Base-by-base conservation (phyloP, 2,888 invertebrate genomes). In the Cheilosia variabilis region DNA sequence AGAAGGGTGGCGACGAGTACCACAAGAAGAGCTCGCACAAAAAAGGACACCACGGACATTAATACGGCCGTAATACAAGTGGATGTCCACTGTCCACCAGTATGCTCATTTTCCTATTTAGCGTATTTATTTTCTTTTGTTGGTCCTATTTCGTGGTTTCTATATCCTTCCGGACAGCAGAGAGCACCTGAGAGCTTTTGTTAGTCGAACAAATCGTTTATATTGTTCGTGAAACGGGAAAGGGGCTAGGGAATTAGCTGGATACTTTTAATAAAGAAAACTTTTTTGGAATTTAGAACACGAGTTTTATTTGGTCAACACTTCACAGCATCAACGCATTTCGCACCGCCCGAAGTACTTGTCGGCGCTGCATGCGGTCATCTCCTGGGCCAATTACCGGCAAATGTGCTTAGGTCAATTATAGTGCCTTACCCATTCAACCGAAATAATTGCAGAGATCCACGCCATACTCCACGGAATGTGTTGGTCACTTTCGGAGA, bases 1-100 rank as follows among this genome's bases (percentile, higher is more conserved):
- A 97, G 93, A 97, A 97, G 91, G 96, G 96, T 13, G 96, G 95
- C 55, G 95, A 96, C 89, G 95, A 95, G 83, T 95, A 96, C 88
- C 96, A 96, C 91, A 96, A 96, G 91, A 95, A 96, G 83, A 91
- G 91, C 13, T 91, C 91, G 0, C 95, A 94, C 89, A 94, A 94
- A 88, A 94, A 94, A 90, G 93, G 93, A 65, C 86, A 86, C 77
- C 86, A 86, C 68, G 76, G 86, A 72, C 77, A 86, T 86, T 86
- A 86, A 81, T 81, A 77, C 57, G 57, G 41, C 41, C 80, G 52
- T 60, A 53, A 79, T 68, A 73, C 68, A 83, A 75, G 73, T 68
- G 71, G 47, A 78, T 78, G 55, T 68, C 72, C 58, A 60, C 53
- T 83, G 71, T 76, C 77, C 63, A 55, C 45, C 19, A 24, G 10